Evolutionary conservation across 2,113 vertebrate genomes (phyloP), one percentile per base, ranked within the genome.

Genomic region (Heloderma charlesbogerti): DNA sequence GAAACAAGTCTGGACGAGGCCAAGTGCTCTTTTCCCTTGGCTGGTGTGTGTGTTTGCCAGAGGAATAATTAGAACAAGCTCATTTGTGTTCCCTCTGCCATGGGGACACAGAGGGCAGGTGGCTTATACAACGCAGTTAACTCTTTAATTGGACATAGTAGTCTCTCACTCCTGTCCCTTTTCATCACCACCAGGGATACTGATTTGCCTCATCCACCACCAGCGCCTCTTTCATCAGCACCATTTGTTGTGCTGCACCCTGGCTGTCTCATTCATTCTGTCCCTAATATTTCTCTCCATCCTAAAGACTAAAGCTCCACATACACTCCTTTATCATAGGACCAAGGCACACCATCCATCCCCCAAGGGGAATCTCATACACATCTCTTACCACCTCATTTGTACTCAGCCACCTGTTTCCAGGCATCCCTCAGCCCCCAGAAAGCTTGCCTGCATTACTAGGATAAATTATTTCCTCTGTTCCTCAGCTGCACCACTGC

Each of bases 11-110:
- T 74, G 75, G 75, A 85, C 1, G 34, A 85, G 67, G 87, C 82
- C 45, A 71, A 22, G 2, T 6, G 34, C 66, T 86, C 67, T 37
- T 86, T 31, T 86, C 51, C 78, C 75, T 86, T 34, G 31, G 40
- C 74, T 48, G 82, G 60, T 60, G 48, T 71, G 37, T 72, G 22
- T 48, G 37, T 84, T 63, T 92, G 87, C 75, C 75, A 66, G 87
- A 72, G 91, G 75, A 87, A 81, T 88, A 85, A 91, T 88, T 69
- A 91, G 72, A 88, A 78, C 72, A 84, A 71, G 51, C 67, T 91
- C 51, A 60, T 80, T 79, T 88, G 87, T 71, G 84, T 80, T 80
- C 45, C 74, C 37, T 84, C 75, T 48, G 31, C 83, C 51, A 8
- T 48, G 37, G 75, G 87, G 90, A 84, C 45, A 45, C 13, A 45